Conservation (phyloP, 2,797 vertebrate genomes). For the Hydrophis major region DNA sequence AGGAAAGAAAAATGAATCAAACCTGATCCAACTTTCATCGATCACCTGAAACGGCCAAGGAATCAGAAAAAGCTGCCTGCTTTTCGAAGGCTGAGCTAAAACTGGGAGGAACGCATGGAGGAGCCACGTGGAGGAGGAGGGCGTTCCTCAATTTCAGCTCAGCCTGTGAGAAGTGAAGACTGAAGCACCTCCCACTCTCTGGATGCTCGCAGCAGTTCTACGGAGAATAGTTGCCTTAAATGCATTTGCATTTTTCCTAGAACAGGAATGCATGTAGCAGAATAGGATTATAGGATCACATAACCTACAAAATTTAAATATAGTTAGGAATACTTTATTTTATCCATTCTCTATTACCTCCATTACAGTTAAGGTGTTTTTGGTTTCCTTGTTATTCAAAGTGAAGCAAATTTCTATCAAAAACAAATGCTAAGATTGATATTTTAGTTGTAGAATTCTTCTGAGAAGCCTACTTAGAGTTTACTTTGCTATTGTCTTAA, state of each 20-base stretch:
- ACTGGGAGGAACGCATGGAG: too few relatives aligned
- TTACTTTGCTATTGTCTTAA: background rate
- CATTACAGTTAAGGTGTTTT: background rate
- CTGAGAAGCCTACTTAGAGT: background rate
- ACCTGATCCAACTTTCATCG: too few relatives aligned
- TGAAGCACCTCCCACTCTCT: too few relatives aligned
- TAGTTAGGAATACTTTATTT: background rate
- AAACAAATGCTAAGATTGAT: background rate
- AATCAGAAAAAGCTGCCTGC: too few relatives aligned
- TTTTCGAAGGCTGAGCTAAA: too few relatives aligned
- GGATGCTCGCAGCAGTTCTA: too few relatives aligned
- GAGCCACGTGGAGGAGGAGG: too few relatives aligned
- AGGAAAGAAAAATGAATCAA: too few relatives aligned
- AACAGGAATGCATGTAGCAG: background rate
- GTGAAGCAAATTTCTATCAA: background rate
- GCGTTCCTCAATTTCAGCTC: too few relatives aligned
- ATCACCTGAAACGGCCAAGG: too few relatives aligned
- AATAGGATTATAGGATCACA: background rate
- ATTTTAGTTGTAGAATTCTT: background rate
- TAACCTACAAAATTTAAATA: background rate
- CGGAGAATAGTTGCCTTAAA: rapidly evolving
- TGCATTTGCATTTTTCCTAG: background rate
- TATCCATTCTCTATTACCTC: background rate
- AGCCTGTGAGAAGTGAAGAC: too few relatives aligned
- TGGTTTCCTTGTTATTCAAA: background rate